Percentiles rank a stretch among this genome's conserved stretches.
Conservation (phyloP, 2,113 vertebrate genomes). For the Pterocles burchelli region DNA sequence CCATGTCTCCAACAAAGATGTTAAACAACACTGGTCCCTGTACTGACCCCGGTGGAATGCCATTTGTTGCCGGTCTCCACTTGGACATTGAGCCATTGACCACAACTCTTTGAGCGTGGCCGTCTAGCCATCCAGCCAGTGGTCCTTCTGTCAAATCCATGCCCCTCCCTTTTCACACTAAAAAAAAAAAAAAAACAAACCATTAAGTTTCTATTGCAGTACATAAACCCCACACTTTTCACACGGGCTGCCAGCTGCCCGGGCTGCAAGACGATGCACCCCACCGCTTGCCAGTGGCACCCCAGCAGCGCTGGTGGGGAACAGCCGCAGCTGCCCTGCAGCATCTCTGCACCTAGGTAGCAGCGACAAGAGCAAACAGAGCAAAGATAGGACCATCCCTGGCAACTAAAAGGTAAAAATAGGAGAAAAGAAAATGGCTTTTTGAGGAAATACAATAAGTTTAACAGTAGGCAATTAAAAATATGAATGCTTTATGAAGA, state of each 20-base stretch:
- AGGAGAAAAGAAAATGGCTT: not conserved
- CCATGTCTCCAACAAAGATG: no score
- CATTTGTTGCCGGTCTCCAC: no score
- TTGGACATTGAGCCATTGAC: no score
- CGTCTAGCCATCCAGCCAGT: no score
- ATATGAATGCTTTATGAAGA: not conserved
- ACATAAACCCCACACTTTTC: not conserved
- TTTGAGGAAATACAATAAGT: not conserved
- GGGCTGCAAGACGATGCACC: not conserved
- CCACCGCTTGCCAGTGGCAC: not conserved
- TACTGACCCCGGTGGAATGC: no score
- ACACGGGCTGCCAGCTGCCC: not conserved
- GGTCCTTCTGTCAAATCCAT: no score
- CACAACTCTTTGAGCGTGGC: no score
- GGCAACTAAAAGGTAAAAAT: not conserved
- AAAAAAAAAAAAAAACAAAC: not conserved
- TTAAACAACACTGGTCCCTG: no score
- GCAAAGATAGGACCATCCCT: not conserved
- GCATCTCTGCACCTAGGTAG: no score
- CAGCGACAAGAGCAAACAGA: not conserved
- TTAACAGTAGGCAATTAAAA: not conserved
- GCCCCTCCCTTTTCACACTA: no score
- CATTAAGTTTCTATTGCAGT: not conserved
- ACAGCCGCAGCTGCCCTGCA: rapidly evolving
- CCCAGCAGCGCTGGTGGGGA: not conserved